phyloP scores from a whole-genome alignment of 2,797 vertebrate species.

The Melanotaenia boesemani region DNA sequence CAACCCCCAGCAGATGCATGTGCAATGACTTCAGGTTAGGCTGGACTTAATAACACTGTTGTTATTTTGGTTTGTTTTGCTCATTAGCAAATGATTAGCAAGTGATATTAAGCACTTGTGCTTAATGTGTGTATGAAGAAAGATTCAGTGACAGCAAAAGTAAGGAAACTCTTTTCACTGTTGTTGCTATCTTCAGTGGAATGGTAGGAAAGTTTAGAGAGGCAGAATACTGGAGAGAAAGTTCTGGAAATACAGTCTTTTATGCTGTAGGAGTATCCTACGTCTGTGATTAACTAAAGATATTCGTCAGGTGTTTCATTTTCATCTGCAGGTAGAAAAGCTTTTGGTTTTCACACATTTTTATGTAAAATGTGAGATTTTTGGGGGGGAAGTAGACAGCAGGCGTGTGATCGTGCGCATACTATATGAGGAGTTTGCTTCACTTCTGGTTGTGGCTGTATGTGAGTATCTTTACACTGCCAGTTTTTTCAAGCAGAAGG shows the following conservation, averaged over 20 bases:
- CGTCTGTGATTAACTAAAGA: conserved; percentile 19
- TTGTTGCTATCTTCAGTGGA: conserved; percentile 26
- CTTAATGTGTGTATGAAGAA: conserved; percentile 16
- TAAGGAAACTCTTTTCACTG: conserved; percentile 4
- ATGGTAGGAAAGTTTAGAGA: conserved; percentile 35
- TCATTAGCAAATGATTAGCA: conserved; percentile 21
- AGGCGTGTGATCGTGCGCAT: conserved; percentile 20
- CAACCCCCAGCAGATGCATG: conserved; percentile 63
- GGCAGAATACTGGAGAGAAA: conserved; percentile 25
- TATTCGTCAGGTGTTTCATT: conserved; percentile 26
- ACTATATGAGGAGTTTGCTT: conserved; percentile 31
- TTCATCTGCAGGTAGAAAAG: conserved; percentile 36
- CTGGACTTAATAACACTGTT: conserved; percentile 34
- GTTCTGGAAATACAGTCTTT: conserved; percentile 14
- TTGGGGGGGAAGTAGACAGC: conserved; percentile 11
- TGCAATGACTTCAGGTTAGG: conserved; percentile 34
- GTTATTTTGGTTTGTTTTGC: conserved; percentile 52
- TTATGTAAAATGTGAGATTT: conserved; percentile 18
- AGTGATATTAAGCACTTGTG: conserved; percentile 5
- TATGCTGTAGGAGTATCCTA: neutral
- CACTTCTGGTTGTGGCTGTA: conserved; percentile 30
- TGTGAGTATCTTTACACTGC: conserved; percentile 25
- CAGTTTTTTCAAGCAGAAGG: conserved; percentile 9
- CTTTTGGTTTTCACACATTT: conserved; percentile 35
- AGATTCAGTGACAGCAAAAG: conserved; percentile 3